phyloP scores from a whole-genome alignment of 1,140 invertebrate species.

The Zaprionus africanus region DNA sequence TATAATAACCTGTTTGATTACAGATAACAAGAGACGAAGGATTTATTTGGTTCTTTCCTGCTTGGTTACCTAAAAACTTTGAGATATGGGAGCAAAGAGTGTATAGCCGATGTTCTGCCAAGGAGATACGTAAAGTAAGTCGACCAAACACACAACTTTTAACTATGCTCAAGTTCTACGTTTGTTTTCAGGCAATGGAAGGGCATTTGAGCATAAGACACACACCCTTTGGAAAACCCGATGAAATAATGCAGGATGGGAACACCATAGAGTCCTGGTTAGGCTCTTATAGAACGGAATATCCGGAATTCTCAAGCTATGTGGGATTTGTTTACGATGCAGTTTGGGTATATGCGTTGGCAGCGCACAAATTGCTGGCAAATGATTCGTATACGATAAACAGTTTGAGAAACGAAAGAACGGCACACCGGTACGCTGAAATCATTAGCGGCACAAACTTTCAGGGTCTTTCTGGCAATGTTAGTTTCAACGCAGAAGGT shows the following conservation, averaged over 20 bases:
- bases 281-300: conserved; percentile 30
- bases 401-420: conserved; percentile 78
- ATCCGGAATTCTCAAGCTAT: conserved; percentile 84
- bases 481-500: conserved; percentile 88
- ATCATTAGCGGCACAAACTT: conserved; percentile 88
- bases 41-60: conserved; percentile 93
- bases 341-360: conserved; percentile 92
- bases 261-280: conserved; percentile 87
- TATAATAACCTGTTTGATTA: neutral
- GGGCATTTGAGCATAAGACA: conserved; percentile 91
- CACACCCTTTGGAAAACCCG: conserved; percentile 87
- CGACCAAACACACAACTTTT: neutral
- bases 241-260: conserved; percentile 88
- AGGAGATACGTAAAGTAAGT: conserved; percentile 54
- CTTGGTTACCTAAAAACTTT: conserved; percentile 89
- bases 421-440: conserved; percentile 85
- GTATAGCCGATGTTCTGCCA: conserved; percentile 50
- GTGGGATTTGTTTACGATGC: conserved; percentile 93
- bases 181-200: conserved; percentile 87
- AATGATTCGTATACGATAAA: conserved; percentile 62
- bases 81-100: conserved; percentile 60
- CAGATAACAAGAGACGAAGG: conserved; percentile 88
- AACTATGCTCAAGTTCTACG: neutral
- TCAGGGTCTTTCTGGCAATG: conserved; percentile 90
- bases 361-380: conserved; percentile 75